Base-by-base conservation (phyloP, 64 coral and sea anemone genomes). In the Dendrophyllia cribrosa region DNA sequence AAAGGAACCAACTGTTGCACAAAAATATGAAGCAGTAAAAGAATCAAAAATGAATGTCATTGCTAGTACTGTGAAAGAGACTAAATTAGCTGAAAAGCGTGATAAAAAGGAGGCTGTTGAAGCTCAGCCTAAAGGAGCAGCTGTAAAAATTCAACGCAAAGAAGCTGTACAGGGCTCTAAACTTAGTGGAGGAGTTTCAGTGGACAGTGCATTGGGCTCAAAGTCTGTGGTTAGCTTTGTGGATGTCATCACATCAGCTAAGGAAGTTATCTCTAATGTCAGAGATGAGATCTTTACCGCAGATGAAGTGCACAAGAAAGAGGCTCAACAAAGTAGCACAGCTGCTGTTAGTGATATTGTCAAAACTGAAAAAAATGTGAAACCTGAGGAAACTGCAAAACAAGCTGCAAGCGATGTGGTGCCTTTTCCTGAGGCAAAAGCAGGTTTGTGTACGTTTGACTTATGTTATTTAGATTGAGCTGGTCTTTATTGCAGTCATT, bases 141-240 rank as follows among this genome's bases (percentile, higher is more conserved):
- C 0, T 61, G 8, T 24, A 15, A 81, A 81, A 81, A 58, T 15
- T 12, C 78, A 81, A 44, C 21, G n/a, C 13, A 81, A 81, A 43
- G 52, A 81, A 81, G 59, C 78, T 21, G 55, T 34, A 1, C 52
- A 81, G 59, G 53, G 52, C 59, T 20, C 78, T 81, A 75, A 75
- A 75, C 72, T 49, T 51, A 50, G 26, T 19, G 72, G 47, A 8
- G 72, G 46, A 75, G 46, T 75, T 75, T 75, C 72, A 49, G 45
- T 1, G 47, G 72, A 75, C 25, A 75, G 7, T 51, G 15, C 72
- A 75, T 75, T 70, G 23, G 67, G 67, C 9, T 3, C 67, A 25
- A 70, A 70, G 25, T 43, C 67, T 26, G 3, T 75, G 19, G 72
- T 75, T 45, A 75, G 72, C 47, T 75, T 44, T 48, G 72, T 75